Evolutionary conservation across 2,797 vertebrate genomes (phyloP).

Genomic region (Macrochelys suwanniensis): DNA sequence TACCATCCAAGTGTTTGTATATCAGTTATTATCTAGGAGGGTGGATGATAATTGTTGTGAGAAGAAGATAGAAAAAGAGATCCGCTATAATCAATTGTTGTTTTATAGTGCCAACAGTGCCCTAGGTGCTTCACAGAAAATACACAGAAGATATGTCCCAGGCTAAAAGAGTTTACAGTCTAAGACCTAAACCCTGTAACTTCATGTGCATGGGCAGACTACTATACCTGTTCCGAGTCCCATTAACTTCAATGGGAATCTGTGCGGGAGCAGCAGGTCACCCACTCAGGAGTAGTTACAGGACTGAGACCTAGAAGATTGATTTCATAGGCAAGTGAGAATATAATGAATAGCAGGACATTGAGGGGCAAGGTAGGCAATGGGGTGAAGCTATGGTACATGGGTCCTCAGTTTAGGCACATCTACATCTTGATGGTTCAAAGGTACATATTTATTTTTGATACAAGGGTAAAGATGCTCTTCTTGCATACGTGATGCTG

Average conservation of each 20-base stretch:
- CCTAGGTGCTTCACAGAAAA: background rate
- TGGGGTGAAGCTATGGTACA: background rate
- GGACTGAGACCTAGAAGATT: background rate
- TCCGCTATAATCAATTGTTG: background rate
- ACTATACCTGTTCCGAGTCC: background rate
- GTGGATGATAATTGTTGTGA: background rate
- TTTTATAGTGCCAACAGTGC: background rate
- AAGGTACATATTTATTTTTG: background rate
- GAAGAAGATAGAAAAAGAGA: background rate
- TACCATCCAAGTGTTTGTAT: background rate
- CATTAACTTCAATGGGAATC: background rate
- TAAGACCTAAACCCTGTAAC: background rate
- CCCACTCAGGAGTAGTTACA: background rate
- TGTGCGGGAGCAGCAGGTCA: background rate
- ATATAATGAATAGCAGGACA: background rate
- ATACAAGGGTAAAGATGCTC: rapidly evolving
- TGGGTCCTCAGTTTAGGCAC: background rate
- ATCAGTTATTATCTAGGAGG: background rate
- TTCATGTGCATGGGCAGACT: background rate
- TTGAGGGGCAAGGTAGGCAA: background rate
- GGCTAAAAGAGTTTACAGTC: background rate
- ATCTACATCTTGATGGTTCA: background rate
- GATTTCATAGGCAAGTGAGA: background rate
- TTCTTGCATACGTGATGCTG: background rate
- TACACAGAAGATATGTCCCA: background rate